Conservation (phyloP, 2,888 invertebrate genomes). For the Muschampia plurimacula region DNA sequence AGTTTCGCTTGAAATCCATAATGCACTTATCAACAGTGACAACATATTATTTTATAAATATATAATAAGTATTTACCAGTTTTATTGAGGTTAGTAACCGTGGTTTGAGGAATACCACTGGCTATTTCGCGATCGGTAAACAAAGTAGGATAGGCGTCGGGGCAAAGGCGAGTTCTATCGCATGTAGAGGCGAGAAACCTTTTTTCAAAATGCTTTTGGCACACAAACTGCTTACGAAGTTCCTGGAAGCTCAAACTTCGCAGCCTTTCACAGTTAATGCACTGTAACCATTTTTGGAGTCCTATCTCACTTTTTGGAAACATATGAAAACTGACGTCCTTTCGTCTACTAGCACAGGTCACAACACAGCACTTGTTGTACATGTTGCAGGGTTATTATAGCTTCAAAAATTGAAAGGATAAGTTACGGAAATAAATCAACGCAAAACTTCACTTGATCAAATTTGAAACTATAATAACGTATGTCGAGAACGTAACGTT, state of each 20-base stretch:
- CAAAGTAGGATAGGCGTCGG: not conserved
- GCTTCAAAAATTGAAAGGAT: not conserved
- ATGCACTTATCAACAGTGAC: too few species aligned
- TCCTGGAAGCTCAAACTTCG: not conserved
- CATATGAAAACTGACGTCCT: slow-evolving; percentile 6
- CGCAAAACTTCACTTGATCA: not conserved
- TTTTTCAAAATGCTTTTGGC: not conserved
- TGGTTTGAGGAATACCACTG: not conserved
- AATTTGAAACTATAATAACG: too few species aligned
- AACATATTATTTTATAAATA: too few species aligned
- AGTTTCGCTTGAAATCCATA: too few species aligned
- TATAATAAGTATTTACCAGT: not conserved
- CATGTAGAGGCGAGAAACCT: not conserved
- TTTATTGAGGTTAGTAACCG: not conserved
- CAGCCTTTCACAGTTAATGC: not conserved
- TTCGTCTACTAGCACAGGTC: not conserved
- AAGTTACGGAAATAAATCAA: not conserved
- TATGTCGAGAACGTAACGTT: too few species aligned
- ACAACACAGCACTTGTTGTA: slow-evolving; percentile 1
- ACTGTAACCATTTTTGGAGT: slow-evolving; percentile 6
- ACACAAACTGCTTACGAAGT: slow-evolving; percentile 1
- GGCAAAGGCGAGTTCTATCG: not conserved
- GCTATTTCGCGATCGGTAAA: not conserved
- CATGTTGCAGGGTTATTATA: not conserved
- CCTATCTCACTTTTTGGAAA: slow-evolving; percentile 5